Percentiles rank a stretch among this genome's conserved stretches.
These are phyloP conservation scores for Petrocephalus sullivani DNA, from an alignment of 2,797 vertebrate species.

Conservation along the genomic window DNA sequence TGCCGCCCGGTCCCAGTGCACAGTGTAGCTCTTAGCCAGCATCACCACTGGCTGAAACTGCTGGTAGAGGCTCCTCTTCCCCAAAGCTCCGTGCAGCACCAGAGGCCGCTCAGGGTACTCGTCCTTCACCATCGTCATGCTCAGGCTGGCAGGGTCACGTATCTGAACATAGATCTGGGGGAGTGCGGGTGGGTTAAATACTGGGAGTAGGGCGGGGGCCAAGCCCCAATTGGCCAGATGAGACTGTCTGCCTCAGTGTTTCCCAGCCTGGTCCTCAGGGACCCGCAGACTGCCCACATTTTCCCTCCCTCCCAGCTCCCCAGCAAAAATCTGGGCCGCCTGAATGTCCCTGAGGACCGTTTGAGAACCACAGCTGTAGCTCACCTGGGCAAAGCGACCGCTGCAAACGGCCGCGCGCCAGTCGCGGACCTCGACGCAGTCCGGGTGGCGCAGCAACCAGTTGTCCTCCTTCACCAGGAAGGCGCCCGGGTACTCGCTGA, in stretches of 20 bases:
- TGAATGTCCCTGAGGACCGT: background rate
- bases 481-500: conserved; percentile 88
- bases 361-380: background rate
- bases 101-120: conserved; percentile 78
- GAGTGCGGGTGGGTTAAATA: background rate
- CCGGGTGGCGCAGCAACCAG: conserved; percentile 87
- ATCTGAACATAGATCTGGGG: conserved; percentile 86
- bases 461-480: conserved; percentile 93
- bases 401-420: conserved; percentile 95
- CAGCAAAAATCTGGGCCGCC: background rate
- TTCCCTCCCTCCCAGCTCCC: background rate
- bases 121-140: conserved; percentile 83
- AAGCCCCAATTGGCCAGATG: background rate
- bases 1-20: conserved; percentile 87
- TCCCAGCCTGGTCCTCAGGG: background rate
- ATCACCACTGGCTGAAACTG: conserved; percentile 93
- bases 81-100: conserved; percentile 79
- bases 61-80: conserved; percentile 87
- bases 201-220: background rate
- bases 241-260: conserved; percentile 47
- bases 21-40: conserved; percentile 83
- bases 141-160: conserved; percentile 73
- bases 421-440: conserved; percentile 87
- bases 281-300: background rate
- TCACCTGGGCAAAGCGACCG: conserved; percentile 84